phyloP scores from a whole-genome alignment of 2,888 invertebrate species.

The Himalopsyche kuldschensis region DNA sequence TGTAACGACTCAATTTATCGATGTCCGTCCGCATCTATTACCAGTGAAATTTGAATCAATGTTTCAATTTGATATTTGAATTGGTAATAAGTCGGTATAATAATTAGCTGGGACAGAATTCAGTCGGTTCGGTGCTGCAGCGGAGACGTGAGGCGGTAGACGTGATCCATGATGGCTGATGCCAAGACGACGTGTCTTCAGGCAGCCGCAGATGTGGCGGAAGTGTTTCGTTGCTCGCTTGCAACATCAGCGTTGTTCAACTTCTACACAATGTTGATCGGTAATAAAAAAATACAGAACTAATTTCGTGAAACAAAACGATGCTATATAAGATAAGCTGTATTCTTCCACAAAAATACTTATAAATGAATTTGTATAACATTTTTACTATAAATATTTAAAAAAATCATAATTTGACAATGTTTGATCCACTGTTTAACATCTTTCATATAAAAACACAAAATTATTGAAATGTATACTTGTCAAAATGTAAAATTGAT shows the following conservation, averaged over 20 bases:
- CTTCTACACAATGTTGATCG: not conserved
- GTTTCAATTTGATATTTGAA: not conserved
- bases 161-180: not conserved
- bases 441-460: too few species aligned
- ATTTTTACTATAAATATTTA: too few species aligned
- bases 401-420: not conserved
- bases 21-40: too few species aligned
- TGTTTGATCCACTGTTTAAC: too few species aligned
- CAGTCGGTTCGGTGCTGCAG: not conserved
- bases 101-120: not conserved
- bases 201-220: conserved; percentile 25
- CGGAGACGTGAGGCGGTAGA: not conserved
- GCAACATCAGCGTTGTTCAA: not conserved
- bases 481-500: too few species aligned
- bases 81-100: not conserved
- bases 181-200: not conserved
- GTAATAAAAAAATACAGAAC: not conserved
- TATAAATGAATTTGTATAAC: too few species aligned
- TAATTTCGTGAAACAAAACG: not conserved
- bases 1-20: not conserved
- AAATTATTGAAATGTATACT: too few species aligned
- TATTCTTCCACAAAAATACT: too few species aligned
- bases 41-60: too few species aligned
- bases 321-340: too few species aligned
- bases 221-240: conserved; percentile 11